phyloP scores from a whole-genome alignment of 2,797 vertebrate species.

The Ptychadena robeensis region DNA sequence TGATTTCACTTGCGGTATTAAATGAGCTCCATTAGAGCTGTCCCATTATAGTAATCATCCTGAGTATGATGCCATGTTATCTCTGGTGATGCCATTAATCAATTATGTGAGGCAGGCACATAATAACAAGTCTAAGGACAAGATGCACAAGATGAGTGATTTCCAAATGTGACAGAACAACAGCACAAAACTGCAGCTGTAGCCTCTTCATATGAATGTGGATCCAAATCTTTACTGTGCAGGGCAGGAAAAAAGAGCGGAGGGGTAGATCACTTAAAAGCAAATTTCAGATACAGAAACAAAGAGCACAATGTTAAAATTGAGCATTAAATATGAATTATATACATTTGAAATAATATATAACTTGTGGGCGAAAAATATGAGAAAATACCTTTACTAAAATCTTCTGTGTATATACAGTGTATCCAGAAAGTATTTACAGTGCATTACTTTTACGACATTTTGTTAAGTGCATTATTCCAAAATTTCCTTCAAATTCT shows the following conservation, averaged over 20 bases:
- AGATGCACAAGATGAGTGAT: slow-evolving; percentile 13
- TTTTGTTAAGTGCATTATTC: too few relatives aligned
- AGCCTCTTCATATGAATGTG: neutral
- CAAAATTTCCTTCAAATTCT: too few relatives aligned
- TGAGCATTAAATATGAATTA: too few relatives aligned
- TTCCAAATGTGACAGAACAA: neutral
- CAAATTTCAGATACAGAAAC: too few relatives aligned
- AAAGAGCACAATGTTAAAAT: too few relatives aligned
- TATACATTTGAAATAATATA: too few relatives aligned
- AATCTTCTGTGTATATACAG: too few relatives aligned
- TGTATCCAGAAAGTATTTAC: too few relatives aligned
- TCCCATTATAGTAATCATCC: slow-evolving; percentile 20
- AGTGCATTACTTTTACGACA: too few relatives aligned
- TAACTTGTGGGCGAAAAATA: too few relatives aligned
- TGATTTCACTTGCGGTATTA: slow-evolving; percentile 39
- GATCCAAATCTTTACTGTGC: neutral
- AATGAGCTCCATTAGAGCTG: slow-evolving; percentile 45
- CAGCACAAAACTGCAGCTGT: neutral
- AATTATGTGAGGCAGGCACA: slow-evolving; percentile 12
- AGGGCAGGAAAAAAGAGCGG: neutral
- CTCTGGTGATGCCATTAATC: slow-evolving; percentile 42
- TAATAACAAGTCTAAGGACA: slow-evolving; percentile 17
- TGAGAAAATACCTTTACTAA: too few relatives aligned
- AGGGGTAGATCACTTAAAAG: neutral
- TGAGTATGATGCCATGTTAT: slow-evolving; percentile 37